Evolutionary conservation across 2,113 vertebrate genomes (phyloP), one percentile per base, ranked within the genome.

Genomic region (Thryonomys swinderianus): DNA sequence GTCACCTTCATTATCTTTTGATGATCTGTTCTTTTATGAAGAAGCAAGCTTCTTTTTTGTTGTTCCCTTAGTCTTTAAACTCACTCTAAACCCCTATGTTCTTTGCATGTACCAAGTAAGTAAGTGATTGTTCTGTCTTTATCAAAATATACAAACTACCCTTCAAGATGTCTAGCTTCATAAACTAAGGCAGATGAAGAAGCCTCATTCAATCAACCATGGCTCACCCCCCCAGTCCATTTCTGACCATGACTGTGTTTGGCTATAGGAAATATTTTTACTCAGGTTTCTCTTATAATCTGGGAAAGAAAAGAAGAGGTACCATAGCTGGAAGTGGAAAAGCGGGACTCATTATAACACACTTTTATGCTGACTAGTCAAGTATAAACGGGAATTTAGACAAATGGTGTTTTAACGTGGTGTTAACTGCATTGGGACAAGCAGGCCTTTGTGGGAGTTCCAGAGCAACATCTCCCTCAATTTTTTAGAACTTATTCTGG

Each of bases 191-290:
- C 32, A 78, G 48, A 85, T 20, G 21, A 88, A 89, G 9, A 84
- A 18, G 1, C 20, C 14, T 88, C 74, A 32, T 88, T 81, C 37
- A 16, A 40, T 92, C 55, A 90, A 32, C 20, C 74, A 5, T 8
- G 79, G n/a, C 40, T 96, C 42, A 48, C 20, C 61, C 64, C 8
- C 21, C 17, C 18, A n/a, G 53, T 79, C 57, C 34, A 0, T 93
- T 85, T 93, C 37, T 95, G 64, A 32, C 0, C 73, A 64, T 61
- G 67, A 40, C 14, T 13, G 2, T 79, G 10, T 11, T 74, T 93
- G 59, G 42, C 51, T 69, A 25, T 59, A 91, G 51, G 40, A 88
- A 94, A 88, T n/a, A 9, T 69, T 89, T 91, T 89, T 57, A 64
- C 20, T 92, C 27, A 32, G 23, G 7, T 91, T 89, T 86, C 37